Evolutionary conservation across 2,797 vertebrate genomes (phyloP).

Genomic region (Scyliorhinus canicula): DNA sequence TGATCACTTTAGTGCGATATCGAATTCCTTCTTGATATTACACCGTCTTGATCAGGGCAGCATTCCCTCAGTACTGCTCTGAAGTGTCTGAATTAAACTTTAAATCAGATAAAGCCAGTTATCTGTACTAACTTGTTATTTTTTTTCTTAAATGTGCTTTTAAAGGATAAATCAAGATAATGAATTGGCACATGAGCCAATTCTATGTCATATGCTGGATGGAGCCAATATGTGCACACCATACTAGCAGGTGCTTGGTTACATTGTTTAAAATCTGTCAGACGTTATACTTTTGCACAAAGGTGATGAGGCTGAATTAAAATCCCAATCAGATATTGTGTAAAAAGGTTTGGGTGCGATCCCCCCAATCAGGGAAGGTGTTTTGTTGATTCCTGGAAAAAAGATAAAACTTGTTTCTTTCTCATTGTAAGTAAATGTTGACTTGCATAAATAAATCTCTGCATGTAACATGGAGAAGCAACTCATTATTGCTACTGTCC

Average conservation of each 20-base stretch:
- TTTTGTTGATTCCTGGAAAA: not conserved
- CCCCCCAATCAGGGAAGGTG: not conserved
- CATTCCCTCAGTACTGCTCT: too few relatives aligned
- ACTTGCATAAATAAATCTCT: not conserved
- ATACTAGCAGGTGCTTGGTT: not conserved
- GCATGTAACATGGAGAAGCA: not conserved
- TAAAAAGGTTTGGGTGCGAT: not conserved
- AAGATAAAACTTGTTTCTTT: not conserved
- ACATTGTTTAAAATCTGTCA: not conserved
- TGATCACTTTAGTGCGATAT: too few relatives aligned
- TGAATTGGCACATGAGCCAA: not conserved
- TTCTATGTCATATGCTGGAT: not conserved
- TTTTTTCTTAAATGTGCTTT: not conserved
- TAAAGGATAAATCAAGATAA: not conserved
- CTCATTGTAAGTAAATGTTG: not conserved
- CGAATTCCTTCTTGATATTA: too few relatives aligned
- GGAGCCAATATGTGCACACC: not conserved
- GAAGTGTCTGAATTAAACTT: too few relatives aligned
- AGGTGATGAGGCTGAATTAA: not conserved
- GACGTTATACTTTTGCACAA: not conserved
- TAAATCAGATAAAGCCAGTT: not conserved
- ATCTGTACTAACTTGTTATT: not conserved
- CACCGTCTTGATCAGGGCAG: too few relatives aligned
- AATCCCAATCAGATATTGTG: not conserved
- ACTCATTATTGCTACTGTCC: not conserved